Conservation (phyloP, 1,140 invertebrate species). For the Anoplolepis gracilipes region DNA sequence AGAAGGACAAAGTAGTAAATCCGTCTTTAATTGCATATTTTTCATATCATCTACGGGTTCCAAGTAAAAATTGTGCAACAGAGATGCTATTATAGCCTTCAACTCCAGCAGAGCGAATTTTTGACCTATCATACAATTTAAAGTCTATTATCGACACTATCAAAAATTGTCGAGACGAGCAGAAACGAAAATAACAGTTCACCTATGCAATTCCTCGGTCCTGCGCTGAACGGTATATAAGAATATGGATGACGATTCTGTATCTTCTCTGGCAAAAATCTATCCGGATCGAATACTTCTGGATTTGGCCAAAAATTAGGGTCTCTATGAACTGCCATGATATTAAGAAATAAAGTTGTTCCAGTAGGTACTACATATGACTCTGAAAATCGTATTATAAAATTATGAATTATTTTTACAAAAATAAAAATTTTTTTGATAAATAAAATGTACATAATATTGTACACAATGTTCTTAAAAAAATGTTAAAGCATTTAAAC, state of each 20-base stretch:
- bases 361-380: constrained; percentile 68
- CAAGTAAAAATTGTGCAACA: no score
- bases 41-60: no score
- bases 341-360: constrained; percentile 83
- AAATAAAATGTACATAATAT: no score
- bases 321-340: constrained; percentile 89
- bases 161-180: neutral
- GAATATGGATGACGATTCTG: constrained; percentile 86
- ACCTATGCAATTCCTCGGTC: constrained; percentile 92
- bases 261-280: constrained; percentile 88
- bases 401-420: neutral
- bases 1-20: no score
- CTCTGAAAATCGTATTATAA: constrained; percentile 68
- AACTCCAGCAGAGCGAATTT: no score
- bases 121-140: no score
- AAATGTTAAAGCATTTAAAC: no score
- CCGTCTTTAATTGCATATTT: no score
- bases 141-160: no score
- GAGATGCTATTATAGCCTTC: no score
- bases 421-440: neutral
- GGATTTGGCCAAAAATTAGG: constrained; percentile 91
- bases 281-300: constrained; percentile 90
- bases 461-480: no score
- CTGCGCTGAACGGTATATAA: constrained; percentile 92
- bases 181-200: constrained; percentile 59